A percentile compares a stretch with the other conserved stretches of the same genome.
These are phyloP conservation scores for Philhelius pedissequus DNA, from an alignment of 2,888 invertebrate species.

Conservation along the genomic window DNA sequence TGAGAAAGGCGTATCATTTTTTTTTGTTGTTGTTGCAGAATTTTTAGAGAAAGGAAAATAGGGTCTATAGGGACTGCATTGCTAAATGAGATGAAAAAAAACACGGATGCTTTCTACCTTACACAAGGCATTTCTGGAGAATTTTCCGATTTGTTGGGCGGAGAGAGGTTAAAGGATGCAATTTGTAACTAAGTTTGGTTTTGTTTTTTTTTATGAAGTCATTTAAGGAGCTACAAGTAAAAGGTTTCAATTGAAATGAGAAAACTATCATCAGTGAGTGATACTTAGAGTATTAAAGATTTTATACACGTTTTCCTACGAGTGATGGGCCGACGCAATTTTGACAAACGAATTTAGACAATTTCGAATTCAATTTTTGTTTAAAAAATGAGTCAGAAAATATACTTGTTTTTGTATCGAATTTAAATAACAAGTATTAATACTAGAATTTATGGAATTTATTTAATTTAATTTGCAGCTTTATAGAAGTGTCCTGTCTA, in stretches of 20 bases:
- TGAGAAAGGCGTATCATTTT: not conserved
- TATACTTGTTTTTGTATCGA: too few species aligned
- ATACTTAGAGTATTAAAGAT: not conserved
- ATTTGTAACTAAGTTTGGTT: not conserved
- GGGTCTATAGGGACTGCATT: not conserved
- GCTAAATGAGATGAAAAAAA: conserved; percentile 3
- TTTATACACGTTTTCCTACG: not conserved
- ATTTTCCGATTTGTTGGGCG: conserved; percentile 7
- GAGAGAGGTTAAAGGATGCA: not conserved
- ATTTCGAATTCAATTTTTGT: too few species aligned
- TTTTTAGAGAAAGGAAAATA: not conserved
- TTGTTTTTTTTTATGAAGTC: not conserved
- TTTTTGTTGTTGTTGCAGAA: not conserved
- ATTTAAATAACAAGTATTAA: too few species aligned
- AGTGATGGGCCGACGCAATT: not conserved
- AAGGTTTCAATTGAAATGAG: not conserved
- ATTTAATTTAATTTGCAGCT: too few species aligned
- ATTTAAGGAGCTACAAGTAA: not conserved
- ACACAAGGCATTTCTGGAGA: conserved; percentile 18
- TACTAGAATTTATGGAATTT: too few species aligned
- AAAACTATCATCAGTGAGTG: not conserved
- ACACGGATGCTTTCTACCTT: conserved; percentile 6
- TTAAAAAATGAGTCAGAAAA: too few species aligned
- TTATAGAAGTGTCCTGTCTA: too few species aligned
- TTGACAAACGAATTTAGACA: too few species aligned